Base-by-base conservation (phyloP, 2,113 vertebrate species). In the Fulmarus glacialis region DNA sequence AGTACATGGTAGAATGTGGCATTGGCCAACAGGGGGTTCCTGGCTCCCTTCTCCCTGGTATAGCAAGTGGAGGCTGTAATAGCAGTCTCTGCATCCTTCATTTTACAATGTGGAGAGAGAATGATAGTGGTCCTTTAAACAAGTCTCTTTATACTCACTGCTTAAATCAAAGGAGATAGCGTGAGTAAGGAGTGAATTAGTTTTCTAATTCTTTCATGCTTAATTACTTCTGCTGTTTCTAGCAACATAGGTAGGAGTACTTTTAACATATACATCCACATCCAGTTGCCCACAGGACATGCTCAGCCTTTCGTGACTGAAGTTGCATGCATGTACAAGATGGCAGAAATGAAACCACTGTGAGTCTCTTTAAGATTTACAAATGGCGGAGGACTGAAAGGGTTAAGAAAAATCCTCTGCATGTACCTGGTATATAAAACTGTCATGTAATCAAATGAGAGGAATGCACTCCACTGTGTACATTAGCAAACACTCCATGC, bases 391-490 rank as follows among this genome's bases (percentile, higher is more conserved):
- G 90, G 60, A 36, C n/a, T 56, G 89, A 97, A 98, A 89, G 97
- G 92, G 98, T 98, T 98, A 98, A 98, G 56, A 30, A 93, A 73
- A 73, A 42, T 32, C 30, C 79, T 83, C 79, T 62, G 67, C 32
- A 52, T 84, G 82, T 95, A 95, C 96, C 95, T 91, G 75, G 90
- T 88, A 43, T 82, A 90, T 97, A 97, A 95, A 97, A 89, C 89
- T 93, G 96, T 94, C 82, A 82, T 97, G 94, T 93, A 97, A 94
- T 96, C 90, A 63, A 86, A 96, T 82, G 97, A 88, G 34, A 96
- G 85, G 96, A 96, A 97, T 97, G 97, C 71, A 72, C 81, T 96
- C 84, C 56, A 73, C 94, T 80, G 92, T 90, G 97, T 98, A 95
- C 92, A 95, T 82, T 71, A 97, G 91, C 94, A 91, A 82, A 95